Base-by-base conservation (phyloP, 2,888 invertebrate genomes). In the Mantis religiosa region DNA sequence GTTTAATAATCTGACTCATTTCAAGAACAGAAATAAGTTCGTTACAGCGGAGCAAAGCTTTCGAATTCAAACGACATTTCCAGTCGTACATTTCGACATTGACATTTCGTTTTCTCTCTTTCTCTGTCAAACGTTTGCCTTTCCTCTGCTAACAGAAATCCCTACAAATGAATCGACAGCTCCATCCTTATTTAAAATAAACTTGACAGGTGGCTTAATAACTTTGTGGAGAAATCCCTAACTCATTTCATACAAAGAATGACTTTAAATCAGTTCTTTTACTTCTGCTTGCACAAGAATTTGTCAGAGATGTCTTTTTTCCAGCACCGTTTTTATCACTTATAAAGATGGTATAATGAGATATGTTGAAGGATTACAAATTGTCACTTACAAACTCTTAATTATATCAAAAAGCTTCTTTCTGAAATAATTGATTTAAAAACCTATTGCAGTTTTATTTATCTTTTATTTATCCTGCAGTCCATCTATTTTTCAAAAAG, bases 21-120 rank as follows among this genome's bases (percentile, higher is more conserved):
- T 89, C 88, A 89, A 89, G 89, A 89, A 87, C 89, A 89, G 87
- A 88, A 87, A 83, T 89, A 87, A 89, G 84, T 89, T 89, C 87
- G 87, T 89, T 89, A 87, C 30, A 41, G 25, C 54, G 54, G 54
- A 25, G 54, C 54, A 71, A 15, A 71, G 54, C 54, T 71, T 71
- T 15, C 54, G 4, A 71, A 83, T 83, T 47, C 30, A 87, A 84
- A 81, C 83, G 89, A 83, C 89, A 85, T 27, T 15, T 71, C 86
- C 89, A 89, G 71, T 28, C 9, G 82, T n/a, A 28, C 25, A 30
- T 87, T 87, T 87, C 82, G 87, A 87, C 87, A 34, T 87, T 87
- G 54, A 71, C 87, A 82, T 87, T 87, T 87, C 87, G 87, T 87
- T 41, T 87, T 20, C 54, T 71, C 54, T 71, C 25, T 71, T 25